Base-by-base conservation (phyloP, 2,888 invertebrate species). In the Odontomyia ornata region DNA sequence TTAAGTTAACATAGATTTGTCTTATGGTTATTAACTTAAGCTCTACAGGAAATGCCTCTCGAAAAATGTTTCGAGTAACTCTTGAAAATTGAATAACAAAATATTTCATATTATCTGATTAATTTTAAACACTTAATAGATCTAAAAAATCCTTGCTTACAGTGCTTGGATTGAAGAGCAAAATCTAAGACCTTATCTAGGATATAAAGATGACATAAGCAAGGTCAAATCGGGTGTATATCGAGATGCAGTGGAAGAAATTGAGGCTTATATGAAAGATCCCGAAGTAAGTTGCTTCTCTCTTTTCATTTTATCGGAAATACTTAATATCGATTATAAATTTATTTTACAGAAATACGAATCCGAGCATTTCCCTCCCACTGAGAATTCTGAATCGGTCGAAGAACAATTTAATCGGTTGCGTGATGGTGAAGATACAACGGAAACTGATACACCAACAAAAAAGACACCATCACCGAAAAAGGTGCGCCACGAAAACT, bases 91-190 rank as follows among this genome's bases (percentile, higher is more conserved):
- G n/a, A n/a, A n/a, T n/a, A n/a, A n/a, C n/a, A n/a, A n/a, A n/a
- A n/a, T n/a, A n/a, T n/a, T n/a, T n/a, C n/a, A n/a, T n/a, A n/a
- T n/a, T n/a, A n/a, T n/a, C n/a, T n/a, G n/a, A n/a, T n/a, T n/a
- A n/a, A n/a, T n/a, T n/a, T n/a, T n/a, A n/a, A n/a, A n/a, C n/a
- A n/a, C n/a, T n/a, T n/a, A n/a, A n/a, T n/a, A n/a, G n/a, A n/a
- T n/a, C n/a, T n/a, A n/a, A n/a, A n/a, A n/a, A n/a, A n/a, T n/a
- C n/a, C n/a, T n/a, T 36, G 36, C 5, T 36, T 36, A 36, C 88
- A 95, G 95, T 88, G 96, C 95, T 5, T 97, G 96, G 95, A 95
- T 97, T 80, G 95, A 95, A 84, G 93, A 93, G 81, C 89, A 90
- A 80, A 92, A 93, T 83, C 92, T 97, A 75, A 94, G 94, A 85